These are phyloP conservation scores for Malurus elegans DNA, from an alignment of 2,113 vertebrate species.

Conservation along the genomic window DNA sequence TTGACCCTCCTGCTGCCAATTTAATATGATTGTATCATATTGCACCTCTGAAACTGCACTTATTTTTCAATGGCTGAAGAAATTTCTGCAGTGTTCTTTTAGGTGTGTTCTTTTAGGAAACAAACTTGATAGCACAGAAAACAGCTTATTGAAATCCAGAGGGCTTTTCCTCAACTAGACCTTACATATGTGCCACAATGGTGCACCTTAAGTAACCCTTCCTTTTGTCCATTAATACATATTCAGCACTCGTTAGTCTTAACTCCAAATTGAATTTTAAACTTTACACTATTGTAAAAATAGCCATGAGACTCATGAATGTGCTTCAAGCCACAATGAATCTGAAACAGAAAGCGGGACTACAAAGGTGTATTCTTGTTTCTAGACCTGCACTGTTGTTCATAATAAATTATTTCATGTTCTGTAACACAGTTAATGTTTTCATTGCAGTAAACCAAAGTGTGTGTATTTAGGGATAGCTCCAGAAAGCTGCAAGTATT, in stretches of 20 bases:
- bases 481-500: not conserved
- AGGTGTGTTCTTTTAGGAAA: not conserved
- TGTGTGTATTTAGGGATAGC: not conserved
- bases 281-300: not conserved
- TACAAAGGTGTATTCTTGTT: not conserved
- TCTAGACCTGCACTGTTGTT: not conserved
- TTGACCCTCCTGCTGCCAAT: not conserved
- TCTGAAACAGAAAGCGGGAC: not conserved
- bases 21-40: not conserved
- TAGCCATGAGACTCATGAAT: not conserved
- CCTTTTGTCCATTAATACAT: not conserved
- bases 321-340: not conserved
- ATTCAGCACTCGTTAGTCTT: not conserved
- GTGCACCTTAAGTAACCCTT: not conserved
- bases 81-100: not conserved
- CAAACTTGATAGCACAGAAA: not conserved
- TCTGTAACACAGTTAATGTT: not conserved
- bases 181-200: not conserved
- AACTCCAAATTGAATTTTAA: not conserved
- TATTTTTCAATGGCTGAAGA: not conserved
- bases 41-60: not conserved
- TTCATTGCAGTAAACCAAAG: not conserved
- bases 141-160: not conserved
- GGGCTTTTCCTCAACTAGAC: not conserved
- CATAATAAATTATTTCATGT: not conserved